Evolutionary conservation across 2,888 invertebrate species (phyloP).

Genomic region (Augiades crinisus): DNA sequence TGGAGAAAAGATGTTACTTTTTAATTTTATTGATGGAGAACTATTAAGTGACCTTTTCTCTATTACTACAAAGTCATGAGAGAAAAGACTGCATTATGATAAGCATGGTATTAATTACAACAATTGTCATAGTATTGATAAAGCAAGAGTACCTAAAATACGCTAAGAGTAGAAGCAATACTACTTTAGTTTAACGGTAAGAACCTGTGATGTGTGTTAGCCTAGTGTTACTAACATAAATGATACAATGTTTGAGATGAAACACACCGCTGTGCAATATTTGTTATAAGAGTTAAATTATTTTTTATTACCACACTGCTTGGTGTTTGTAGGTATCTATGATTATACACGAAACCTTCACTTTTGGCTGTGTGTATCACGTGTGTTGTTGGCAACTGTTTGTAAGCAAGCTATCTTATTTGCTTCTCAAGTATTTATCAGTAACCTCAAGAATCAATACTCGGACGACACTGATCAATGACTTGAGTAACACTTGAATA

Average conservation of each 20-base stretch:
- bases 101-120: conserved; percentile 3
- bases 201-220: conserved; percentile 12
- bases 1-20: not conserved
- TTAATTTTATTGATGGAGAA: not conserved
- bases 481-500: too few species aligned
- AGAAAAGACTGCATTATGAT: conserved; percentile 16
- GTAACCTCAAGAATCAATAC: too few species aligned
- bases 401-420: too few species aligned
- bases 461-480: too few species aligned
- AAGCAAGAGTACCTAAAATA: not conserved
- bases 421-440: too few species aligned
- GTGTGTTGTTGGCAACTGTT: too few species aligned
- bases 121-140: not conserved
- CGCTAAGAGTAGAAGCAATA: conserved; percentile 3
- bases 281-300: not conserved
- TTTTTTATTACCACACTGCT: not conserved
- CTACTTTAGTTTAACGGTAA: too few species aligned
- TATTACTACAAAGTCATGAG: conserved; percentile 12
- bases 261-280: not conserved
- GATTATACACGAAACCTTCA: too few species aligned
- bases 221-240: conserved; percentile 5
- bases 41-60: conserved; percentile 14
- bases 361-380: too few species aligned
- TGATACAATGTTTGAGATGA: not conserved
- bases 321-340: not conserved